These are phyloP conservation scores for Channa argus DNA, from an alignment of 2,113 vertebrate species.

Conservation along the genomic window DNA sequence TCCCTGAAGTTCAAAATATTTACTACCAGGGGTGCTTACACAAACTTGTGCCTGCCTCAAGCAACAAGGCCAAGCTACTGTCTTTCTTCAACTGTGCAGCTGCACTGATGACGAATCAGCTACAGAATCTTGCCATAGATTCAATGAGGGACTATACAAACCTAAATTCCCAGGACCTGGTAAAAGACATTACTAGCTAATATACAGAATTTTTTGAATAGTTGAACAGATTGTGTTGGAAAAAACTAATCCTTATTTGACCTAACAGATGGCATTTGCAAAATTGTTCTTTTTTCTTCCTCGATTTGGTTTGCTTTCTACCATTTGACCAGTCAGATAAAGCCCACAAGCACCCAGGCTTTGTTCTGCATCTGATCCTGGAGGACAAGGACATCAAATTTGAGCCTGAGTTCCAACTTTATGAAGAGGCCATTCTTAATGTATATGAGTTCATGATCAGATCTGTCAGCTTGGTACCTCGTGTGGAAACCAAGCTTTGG, in stretches of 20 bases:
- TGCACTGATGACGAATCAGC: conserved; percentile 87
- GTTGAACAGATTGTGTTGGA: neutral
- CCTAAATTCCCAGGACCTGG: conserved; percentile 84
- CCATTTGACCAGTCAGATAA: conserved; percentile 81
- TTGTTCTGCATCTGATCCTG: conserved; percentile 87
- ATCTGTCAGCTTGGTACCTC: conserved; percentile 84
- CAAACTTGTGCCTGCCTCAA: conserved; percentile 81
- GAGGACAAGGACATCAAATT: conserved; percentile 83
- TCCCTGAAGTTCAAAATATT: conserved; percentile 88
- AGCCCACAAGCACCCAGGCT: conserved; percentile 84
- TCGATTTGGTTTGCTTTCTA: neutral
- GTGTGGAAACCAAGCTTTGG: conserved; percentile 86
- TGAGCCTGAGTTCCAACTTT: conserved; percentile 86
- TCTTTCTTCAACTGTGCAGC: conserved; percentile 88
- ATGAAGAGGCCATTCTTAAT: conserved; percentile 81
- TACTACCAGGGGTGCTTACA: conserved; percentile 84
- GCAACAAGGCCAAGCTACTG: conserved; percentile 77
- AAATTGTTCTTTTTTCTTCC: neutral
- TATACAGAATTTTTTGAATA: neutral
- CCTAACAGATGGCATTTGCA: neutral
- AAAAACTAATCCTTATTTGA: neutral
- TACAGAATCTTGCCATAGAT: conserved; percentile 85
- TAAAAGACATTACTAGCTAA: conserved; percentile 60
- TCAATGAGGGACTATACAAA: conserved; percentile 89
- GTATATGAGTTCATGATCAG: conserved; percentile 87